These are phyloP conservation scores for Falco rusticolus DNA, from an alignment of 2,797 vertebrate genomes.

Conservation along the genomic window DNA sequence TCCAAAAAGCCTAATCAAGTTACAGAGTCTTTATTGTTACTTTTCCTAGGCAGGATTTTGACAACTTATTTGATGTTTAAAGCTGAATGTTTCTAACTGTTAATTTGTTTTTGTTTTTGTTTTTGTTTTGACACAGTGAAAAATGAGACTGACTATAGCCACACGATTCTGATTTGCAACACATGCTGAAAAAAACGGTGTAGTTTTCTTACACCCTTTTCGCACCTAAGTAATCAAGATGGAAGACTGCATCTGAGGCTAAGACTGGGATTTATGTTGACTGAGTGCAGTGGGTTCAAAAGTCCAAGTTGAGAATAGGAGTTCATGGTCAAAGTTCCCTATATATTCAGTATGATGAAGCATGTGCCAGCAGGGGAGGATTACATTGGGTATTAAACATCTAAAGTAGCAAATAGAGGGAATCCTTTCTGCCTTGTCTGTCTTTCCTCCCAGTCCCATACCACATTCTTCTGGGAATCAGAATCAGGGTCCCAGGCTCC, in stretches of 20 bases:
- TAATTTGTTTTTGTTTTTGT: background rate
- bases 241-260: rapidly evolving
- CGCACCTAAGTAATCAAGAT: background rate
- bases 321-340: background rate
- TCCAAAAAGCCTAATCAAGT: conserved; percentile 38
- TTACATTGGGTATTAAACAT: background rate
- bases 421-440: background rate
- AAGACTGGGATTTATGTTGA: background rate
- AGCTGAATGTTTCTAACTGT: background rate
- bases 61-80: background rate
- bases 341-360: background rate
- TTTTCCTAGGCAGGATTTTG: background rate
- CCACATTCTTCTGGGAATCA: background rate
- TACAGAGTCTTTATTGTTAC: conserved; percentile 4
- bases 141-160: background rate
- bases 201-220: background rate
- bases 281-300: background rate
- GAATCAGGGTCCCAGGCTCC: background rate
- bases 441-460: background rate
- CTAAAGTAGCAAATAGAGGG: background rate
- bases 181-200: background rate
- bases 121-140: background rate
- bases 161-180: background rate
- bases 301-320: background rate
- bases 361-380: background rate